These are phyloP conservation scores for Thunnus albacares DNA, from an alignment of 2,797 vertebrate species.

Conservation along the genomic window DNA sequence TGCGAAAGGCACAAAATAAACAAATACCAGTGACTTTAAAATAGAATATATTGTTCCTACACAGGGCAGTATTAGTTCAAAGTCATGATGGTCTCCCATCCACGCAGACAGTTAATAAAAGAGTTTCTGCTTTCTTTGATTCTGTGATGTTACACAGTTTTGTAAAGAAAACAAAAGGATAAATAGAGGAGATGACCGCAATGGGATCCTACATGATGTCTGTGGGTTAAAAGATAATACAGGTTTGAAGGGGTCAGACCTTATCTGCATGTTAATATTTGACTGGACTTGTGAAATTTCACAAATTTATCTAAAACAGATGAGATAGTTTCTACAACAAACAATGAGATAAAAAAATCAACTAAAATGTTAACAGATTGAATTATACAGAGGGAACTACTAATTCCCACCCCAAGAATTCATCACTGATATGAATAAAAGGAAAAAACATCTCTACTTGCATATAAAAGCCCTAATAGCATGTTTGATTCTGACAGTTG, in stretches of 20 bases:
- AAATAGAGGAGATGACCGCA: constrained; percentile 11
- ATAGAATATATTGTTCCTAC: constrained; percentile 11
- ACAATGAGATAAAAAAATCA: neutral
- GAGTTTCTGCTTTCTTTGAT: neutral
- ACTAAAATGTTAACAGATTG: neutral
- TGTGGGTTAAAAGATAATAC: constrained; percentile 4
- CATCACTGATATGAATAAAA: neutral
- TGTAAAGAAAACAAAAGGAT: constrained; percentile 16
- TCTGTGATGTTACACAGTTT: constrained; percentile 14
- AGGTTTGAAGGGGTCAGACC: neutral
- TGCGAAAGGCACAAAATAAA: constrained; percentile 17
- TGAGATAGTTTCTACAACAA: neutral
- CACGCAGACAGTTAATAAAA: neutral
- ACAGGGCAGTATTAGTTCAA: neutral
- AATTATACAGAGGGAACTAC: neutral
- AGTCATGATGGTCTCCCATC: neutral
- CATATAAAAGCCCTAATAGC: neutral
- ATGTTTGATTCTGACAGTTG: neutral
- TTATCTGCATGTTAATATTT: constrained; percentile 12
- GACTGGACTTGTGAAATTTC: neutral
- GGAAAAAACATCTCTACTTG: neutral
- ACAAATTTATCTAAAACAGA: neutral
- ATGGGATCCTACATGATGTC: constrained; percentile 3
- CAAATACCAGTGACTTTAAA: constrained; percentile 6
- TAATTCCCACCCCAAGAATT: neutral